phyloP scores from a whole-genome alignment of 2,113 vertebrate species.

The Tiliqua scincoides region DNA sequence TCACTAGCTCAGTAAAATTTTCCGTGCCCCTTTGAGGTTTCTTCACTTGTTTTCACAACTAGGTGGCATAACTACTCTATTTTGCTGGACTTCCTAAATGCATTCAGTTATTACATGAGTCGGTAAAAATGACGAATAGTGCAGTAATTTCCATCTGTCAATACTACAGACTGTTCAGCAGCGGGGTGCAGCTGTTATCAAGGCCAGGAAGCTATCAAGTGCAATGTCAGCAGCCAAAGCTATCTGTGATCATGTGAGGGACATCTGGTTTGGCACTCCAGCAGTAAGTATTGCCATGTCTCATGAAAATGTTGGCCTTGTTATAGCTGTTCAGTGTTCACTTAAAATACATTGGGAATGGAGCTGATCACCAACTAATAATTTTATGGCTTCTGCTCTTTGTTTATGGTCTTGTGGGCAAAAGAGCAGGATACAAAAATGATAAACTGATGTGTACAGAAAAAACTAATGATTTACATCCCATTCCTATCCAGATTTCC shows the following conservation, averaged over 20 bases:
- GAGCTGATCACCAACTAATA: neutral
- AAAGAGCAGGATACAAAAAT: neutral
- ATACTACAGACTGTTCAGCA: constrained; percentile 90
- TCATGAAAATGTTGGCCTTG: constrained; percentile 2
- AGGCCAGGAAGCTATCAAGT: constrained; percentile 95
- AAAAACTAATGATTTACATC: neutral
- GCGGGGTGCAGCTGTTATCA: constrained; percentile 93
- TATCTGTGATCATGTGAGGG: constrained; percentile 94
- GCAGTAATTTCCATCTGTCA: neutral
- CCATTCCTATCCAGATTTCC: too few species aligned
- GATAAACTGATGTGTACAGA: neutral
- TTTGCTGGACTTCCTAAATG: neutral
- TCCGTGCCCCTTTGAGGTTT: neutral
- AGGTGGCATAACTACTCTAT: neutral
- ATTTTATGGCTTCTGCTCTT: too few species aligned
- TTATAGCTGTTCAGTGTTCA: constrained; percentile 5
- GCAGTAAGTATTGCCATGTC: constrained; percentile 76
- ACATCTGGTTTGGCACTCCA: constrained; percentile 93
- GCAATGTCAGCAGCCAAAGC: constrained; percentile 99
- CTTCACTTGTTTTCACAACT: neutral
- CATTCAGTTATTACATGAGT: neutral
- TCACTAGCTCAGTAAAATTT: too few species aligned
- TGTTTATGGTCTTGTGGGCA: neutral
- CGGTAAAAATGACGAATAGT: neutral
- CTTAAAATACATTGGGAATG: neutral